Conservation (phyloP, 2,797 vertebrate species). For the Chloroceryle amazona region DNA sequence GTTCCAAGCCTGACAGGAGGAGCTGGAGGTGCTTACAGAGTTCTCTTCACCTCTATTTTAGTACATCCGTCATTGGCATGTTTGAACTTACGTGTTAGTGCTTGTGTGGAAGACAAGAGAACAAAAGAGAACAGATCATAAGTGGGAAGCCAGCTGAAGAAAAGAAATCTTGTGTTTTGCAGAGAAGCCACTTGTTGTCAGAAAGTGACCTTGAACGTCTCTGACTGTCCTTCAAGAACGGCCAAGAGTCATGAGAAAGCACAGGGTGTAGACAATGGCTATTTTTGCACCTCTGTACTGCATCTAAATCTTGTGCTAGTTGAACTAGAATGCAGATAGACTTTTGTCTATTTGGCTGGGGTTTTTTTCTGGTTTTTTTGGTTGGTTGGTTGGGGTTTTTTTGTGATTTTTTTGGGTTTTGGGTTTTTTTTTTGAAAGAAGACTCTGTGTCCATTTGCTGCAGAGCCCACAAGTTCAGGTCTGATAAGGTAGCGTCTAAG, state of each 20-base stretch:
- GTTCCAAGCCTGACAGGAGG: neutral
- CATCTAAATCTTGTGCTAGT: neutral
- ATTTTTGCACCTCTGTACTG: neutral
- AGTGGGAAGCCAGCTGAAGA: neutral
- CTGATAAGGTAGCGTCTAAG: neutral
- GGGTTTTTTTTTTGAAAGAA: neutral
- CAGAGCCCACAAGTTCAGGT: neutral
- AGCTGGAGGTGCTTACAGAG: constrained; percentile 7
- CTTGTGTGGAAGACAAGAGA: neutral
- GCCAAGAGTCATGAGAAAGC: neutral
- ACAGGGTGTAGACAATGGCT: neutral
- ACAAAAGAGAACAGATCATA: neutral
- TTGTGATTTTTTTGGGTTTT: no score
- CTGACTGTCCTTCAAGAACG: neutral
- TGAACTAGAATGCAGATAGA: neutral
- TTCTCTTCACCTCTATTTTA: constrained; percentile 46
- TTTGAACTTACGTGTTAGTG: neutral
- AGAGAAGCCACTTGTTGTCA: neutral
- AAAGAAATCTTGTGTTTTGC: neutral
- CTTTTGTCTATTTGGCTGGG: neutral
- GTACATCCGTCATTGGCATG: neutral
- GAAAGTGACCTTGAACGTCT: neutral
- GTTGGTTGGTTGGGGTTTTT: no score
- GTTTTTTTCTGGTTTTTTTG: no score
- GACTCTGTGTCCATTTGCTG: neutral